A percentile compares a stretch with the other conserved stretches of the same genome.
Conservation (phyloP, 2,888 invertebrate species). For the Ecliptopera silaceata region DNA sequence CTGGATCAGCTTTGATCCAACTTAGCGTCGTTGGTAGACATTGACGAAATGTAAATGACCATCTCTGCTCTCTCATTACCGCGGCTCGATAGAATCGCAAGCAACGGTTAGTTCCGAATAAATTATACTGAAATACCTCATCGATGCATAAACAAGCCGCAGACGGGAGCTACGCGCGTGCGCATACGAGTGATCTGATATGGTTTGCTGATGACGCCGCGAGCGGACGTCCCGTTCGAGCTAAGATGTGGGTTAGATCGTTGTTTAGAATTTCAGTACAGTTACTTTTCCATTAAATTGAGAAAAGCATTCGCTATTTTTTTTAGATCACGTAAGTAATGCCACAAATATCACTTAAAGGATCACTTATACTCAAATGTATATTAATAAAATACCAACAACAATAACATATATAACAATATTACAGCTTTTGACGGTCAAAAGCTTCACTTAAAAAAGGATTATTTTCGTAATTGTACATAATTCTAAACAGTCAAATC, state of each 20-base stretch:
- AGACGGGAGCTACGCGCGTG: conserved; percentile 11
- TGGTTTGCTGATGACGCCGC: conserved; percentile 15
- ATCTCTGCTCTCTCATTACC: conserved; percentile 17
- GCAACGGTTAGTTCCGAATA: conserved; percentile 25
- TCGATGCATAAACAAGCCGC: conserved; percentile 18
- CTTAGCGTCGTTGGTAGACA: neutral
- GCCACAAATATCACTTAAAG: too few relatives aligned
- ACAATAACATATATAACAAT: too few relatives aligned
- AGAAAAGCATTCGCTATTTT: too few relatives aligned
- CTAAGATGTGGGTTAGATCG: neutral
- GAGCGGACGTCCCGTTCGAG: conserved; percentile 1
- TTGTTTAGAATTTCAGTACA: neutral
- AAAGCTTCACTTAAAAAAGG: too few relatives aligned
- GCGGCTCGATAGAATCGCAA: conserved; percentile 16
- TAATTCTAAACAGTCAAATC: too few relatives aligned
- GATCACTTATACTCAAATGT: too few relatives aligned
- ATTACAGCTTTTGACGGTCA: too few relatives aligned
- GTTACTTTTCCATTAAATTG: neutral
- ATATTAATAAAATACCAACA: too few relatives aligned
- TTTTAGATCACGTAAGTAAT: too few relatives aligned
- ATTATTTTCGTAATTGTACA: too few relatives aligned
- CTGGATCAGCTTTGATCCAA: neutral
- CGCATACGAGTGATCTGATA: conserved; percentile 17
- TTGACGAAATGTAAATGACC: conserved; percentile 18
- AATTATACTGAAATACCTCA: conserved; percentile 22